Evolutionary conservation across 2,888 invertebrate genomes (phyloP).

Genomic region (Elegia similella): DNA sequence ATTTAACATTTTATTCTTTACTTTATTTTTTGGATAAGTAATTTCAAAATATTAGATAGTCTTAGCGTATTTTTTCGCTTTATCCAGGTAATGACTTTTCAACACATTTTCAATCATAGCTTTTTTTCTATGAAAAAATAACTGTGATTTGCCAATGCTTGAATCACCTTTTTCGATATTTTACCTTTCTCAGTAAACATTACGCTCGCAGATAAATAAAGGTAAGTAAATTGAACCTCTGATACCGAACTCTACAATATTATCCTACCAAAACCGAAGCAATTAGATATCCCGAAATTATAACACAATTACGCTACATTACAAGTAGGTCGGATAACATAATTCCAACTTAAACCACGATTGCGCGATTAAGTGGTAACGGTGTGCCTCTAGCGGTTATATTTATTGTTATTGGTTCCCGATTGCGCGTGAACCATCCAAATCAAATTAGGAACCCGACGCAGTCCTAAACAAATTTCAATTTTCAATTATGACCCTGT

Average conservation of each 20-base stretch:
- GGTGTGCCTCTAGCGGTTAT: conserved; percentile 57
- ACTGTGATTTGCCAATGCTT: not conserved
- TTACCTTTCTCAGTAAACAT: not conserved
- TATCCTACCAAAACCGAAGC: not conserved
- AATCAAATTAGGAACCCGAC: conserved; percentile 71
- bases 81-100: not conserved
- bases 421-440: conserved; percentile 58
- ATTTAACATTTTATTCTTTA: too few relatives aligned
- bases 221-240: not conserved
- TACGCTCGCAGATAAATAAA: not conserved
- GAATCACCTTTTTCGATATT: not conserved
- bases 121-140: not conserved
- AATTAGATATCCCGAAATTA: conserved; percentile 2
- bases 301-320: conserved; percentile 7
- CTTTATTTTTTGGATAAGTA: too few relatives aligned
- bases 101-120: too few relatives aligned
- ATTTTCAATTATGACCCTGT: conserved; percentile 75
- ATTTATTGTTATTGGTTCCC: conserved; percentile 62
- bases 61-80: too few relatives aligned
- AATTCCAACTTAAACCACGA: conserved; percentile 41
- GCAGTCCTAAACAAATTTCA: conserved; percentile 79
- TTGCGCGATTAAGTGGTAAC: conserved; percentile 42
- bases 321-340: conserved; percentile 29
- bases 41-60: too few relatives aligned
- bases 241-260: not conserved